Base-by-base conservation (phyloP, 1,140 invertebrate species). In the Zaprionus ghesquierei region DNA sequence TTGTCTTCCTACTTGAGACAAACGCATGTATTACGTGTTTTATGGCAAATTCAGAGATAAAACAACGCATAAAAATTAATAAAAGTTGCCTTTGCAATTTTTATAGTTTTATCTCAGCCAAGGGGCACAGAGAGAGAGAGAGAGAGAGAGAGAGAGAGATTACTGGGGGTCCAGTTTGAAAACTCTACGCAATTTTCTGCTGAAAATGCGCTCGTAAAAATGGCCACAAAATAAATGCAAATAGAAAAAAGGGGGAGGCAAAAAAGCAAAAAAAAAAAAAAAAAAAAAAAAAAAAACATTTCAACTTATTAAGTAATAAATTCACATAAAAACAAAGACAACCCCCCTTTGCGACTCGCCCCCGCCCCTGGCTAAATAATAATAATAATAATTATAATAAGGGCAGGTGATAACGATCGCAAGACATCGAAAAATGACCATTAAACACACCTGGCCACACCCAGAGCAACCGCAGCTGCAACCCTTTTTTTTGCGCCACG, bases 221-320 rank as follows among this genome's bases (percentile, higher is more conserved):
- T 84, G 41, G 12, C 25, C 25, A 46, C 41, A 10, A 35, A 50
- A 59, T 46, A 20, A 46, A 46, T 46, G 41, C 41, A 65, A 33
- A 23, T 64, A 38, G 13, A 20, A 41, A 2, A 33, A 35, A 15
- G 44, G 38, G 3, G 58, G 18, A 12, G 31, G 5, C n/a, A n/a
- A n/a, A n/a, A n/a, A n/a, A n/a, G n/a, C n/a, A n/a, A n/a, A n/a
- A n/a, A n/a, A n/a, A n/a, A n/a, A n/a, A n/a, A n/a, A n/a, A n/a
- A n/a, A n/a, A n/a, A n/a, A n/a, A n/a, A n/a, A n/a, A n/a, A 41
- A 9, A 8, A 54, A 63, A 66, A 18, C 79, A 79, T 81, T 81
- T 63, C 54, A 89, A 84, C 74, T 89, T 89, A 89, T 89, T 89
- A 89, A 89, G 84, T 80, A 89, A 89, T 89, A 89, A 89, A 89